These are phyloP conservation scores for Tetragonisca angustula DNA, from an alignment of 2,888 invertebrate species.

Conservation along the genomic window DNA sequence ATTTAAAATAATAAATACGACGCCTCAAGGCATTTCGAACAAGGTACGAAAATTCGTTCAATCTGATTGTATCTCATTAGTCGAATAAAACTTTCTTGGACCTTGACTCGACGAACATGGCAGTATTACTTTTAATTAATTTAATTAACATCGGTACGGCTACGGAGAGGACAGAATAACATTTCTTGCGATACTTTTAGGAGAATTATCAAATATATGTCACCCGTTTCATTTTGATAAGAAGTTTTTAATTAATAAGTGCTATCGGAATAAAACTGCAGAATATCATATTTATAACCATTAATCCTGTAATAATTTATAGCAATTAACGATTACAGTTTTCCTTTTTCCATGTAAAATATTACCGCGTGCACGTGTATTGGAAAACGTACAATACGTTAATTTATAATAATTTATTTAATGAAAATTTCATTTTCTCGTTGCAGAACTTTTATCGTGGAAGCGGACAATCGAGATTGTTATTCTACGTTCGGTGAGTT, in stretches of 20 bases:
- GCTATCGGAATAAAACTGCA: neutral
- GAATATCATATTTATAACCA: neutral
- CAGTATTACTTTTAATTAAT: conserved; percentile 35
- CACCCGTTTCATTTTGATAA: conserved; percentile 16
- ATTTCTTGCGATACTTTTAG: neutral
- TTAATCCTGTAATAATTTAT: too few relatives aligned
- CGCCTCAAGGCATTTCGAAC: too few relatives aligned
- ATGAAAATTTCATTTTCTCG: neutral
- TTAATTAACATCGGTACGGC: conserved; percentile 28
- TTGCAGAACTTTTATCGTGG: conserved; percentile 2
- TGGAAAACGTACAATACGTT: neutral
- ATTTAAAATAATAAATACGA: too few relatives aligned
- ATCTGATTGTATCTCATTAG: conserved; percentile 14
- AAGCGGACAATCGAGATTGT: neutral
- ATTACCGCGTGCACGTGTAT: neutral
- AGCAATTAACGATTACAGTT: too few relatives aligned
- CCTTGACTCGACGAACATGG: neutral
- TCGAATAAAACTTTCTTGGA: neutral
- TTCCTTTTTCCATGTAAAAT: neutral
- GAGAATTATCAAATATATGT: conserved; percentile 14
- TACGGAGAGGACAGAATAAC: conserved; percentile 3
- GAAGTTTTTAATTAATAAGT: conserved; percentile 36
- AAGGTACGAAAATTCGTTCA: conserved; percentile 8
- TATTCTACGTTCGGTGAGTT: conserved; percentile 26
- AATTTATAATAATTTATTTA: neutral